Base-by-base conservation (phyloP, 2,888 invertebrate species). In the Lottia scabra region DNA sequence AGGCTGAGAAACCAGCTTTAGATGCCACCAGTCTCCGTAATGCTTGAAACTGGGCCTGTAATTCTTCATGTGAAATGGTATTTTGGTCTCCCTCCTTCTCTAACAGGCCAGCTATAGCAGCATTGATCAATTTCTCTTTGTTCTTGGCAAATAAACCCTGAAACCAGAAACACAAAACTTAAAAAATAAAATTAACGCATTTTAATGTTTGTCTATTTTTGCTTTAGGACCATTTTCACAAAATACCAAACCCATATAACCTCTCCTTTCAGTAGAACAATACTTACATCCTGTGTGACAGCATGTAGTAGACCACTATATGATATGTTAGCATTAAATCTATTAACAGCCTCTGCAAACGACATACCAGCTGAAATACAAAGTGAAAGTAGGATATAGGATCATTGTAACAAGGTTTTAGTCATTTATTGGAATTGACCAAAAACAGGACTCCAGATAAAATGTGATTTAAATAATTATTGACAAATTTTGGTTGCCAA, bases 301-400 rank as follows among this genome's bases (percentile, higher is more conserved):
- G 98, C 96, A 91, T 99, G 98, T 79, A 96, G 93, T 67, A 99
- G 93, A 26, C 99, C 99, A 90, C 96, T 98, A 91, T 99, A 99
- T 3, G 99, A 96, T 84, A 98, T 93, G 90, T 99, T 99, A 67
- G 97, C 95, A 91, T 99, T 99, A 91, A 99, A 99, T 75, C 99
- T 92, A 81, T 95, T 94, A 27, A 99, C 93, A 81, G 96, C 95
- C 88, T 97, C 96, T 30, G 93, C 90, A 85, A 94, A 93, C 6
- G 92, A 90, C 89, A 93, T 92, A 62, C 92, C 91, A 27, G 92
- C 92, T 80, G 81, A 16, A 80, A 80, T 63, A 65, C 44, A 45
- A 38, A 38, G 38, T 38, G 38, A 38, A 38, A 38, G 38, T 38
- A 38, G 16, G n/a, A n/a, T n/a, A n/a, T n/a, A n/a, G n/a, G n/a